Evolutionary conservation across 2,888 invertebrate species (phyloP).

Genomic region (Melinaea marsaeus): DNA sequence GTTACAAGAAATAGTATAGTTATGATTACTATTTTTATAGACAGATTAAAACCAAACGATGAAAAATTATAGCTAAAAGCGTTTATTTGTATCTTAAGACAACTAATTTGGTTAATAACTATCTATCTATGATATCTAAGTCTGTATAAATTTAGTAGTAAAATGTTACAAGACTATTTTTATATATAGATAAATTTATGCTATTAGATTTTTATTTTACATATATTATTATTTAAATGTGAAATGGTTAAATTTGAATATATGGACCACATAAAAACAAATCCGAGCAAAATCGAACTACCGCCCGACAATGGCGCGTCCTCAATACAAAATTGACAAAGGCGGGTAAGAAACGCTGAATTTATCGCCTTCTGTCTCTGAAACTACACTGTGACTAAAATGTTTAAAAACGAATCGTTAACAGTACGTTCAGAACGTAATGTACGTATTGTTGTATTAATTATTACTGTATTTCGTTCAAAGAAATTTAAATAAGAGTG

Average conservation of each 20-base stretch:
- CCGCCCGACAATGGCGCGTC: conserved; percentile 65
- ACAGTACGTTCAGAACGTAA: conserved; percentile 23
- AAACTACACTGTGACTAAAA: conserved; percentile 61
- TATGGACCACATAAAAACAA: conserved; percentile 43
- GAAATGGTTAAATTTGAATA: background rate
- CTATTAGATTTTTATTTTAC: background rate
- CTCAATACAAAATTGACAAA: conserved; percentile 75
- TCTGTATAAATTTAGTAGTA: too few relatives aligned
- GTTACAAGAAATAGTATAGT: conserved; percentile 23
- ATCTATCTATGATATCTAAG: too few relatives aligned
- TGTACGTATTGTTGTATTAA: conserved; percentile 1
- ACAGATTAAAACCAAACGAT: background rate
- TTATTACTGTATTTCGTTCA: conserved; percentile 11
- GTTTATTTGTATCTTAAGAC: too few relatives aligned
- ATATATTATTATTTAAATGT: background rate
- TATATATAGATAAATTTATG: too few relatives aligned
- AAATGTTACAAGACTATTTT: too few relatives aligned
- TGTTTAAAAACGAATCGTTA: conserved; percentile 45
- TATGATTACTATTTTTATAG: too few relatives aligned
- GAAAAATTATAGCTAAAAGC: background rate
- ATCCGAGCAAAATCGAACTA: conserved; percentile 75
- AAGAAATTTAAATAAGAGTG: background rate
- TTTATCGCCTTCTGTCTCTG: conserved; percentile 73
- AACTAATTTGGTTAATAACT: too few relatives aligned
- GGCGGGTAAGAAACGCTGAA: conserved; percentile 57